phyloP scores from a whole-genome alignment of 2,113 vertebrate genomes.

The Antidorcas marsupialis region DNA sequence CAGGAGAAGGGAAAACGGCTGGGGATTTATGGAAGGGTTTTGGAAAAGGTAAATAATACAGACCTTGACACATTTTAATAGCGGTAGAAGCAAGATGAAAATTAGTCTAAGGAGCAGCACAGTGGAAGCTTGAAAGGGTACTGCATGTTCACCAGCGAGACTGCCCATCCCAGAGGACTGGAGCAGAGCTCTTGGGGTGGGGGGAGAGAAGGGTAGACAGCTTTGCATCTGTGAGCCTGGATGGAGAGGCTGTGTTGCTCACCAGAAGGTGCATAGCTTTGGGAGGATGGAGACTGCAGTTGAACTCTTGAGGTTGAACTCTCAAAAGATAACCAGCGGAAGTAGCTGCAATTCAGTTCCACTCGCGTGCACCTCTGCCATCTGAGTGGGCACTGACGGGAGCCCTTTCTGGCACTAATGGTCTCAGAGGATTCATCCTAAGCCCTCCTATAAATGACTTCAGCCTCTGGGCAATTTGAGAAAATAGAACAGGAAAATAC shows the following conservation, averaged over 20 bases:
- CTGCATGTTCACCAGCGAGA: not conserved
- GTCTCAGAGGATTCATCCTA: not conserved
- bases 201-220: not conserved
- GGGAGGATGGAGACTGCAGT: not conserved
- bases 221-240: not conserved
- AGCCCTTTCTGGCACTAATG: not conserved
- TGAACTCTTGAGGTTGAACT: not conserved
- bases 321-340: not conserved
- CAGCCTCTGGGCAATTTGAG: not conserved
- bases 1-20: not conserved
- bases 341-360: not conserved
- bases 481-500: not conserved
- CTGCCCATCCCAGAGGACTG: not conserved
- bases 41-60: not conserved
- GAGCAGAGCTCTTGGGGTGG: not conserved
- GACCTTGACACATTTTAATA: not conserved
- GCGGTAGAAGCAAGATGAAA: not conserved
- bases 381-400: not conserved
- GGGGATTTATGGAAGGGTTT: not conserved
- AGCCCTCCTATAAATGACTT: not conserved
- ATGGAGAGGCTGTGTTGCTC: not conserved
- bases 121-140: not conserved
- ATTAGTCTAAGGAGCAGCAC: not conserved
- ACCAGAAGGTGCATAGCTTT: not conserved
- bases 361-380: not conserved